Percentiles rank a stretch among this genome's conserved stretches.
Evolutionary conservation across 35 echinoderm and acorn worm species (phyloP).

Genomic region (Strongylocentrotus purpuratus): DNA sequence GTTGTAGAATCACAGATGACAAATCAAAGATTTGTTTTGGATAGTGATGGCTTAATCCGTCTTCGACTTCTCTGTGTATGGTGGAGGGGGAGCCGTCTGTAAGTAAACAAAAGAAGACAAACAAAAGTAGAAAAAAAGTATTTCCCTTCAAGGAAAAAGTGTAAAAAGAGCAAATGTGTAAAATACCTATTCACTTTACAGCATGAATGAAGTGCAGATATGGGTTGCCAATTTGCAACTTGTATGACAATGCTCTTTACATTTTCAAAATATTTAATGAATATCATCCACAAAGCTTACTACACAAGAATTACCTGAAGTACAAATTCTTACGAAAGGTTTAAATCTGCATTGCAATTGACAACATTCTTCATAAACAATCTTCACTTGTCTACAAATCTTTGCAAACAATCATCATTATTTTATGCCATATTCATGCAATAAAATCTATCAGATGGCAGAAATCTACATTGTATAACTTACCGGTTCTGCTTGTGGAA

Average conservation of each 20-base stretch:
- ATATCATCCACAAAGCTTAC: neutral
- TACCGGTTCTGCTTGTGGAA: slow-evolving; percentile 36
- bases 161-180: too few species aligned
- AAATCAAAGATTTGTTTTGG: neutral
- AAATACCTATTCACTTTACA: too few species aligned
- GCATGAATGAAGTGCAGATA: too few species aligned
- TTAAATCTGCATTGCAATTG: neutral
- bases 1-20: neutral
- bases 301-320: neutral
- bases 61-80: slow-evolving; percentile 52
- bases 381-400: too few species aligned
- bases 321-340: neutral
- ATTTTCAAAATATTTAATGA: too few species aligned
- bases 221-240: neutral
- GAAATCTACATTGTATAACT: neutral
- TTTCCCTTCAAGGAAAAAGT: too few species aligned
- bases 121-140: too few species aligned
- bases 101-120: neutral
- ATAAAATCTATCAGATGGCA: neutral
- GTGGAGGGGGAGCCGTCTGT: slow-evolving; percentile 57
- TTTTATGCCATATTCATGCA: neutral
- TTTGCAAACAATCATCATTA: neutral
- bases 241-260: neutral
- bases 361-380: neutral
- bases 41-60: slow-evolving; percentile 43